Evolutionary conservation across 2,113 vertebrate genomes (phyloP).

Genomic region (crab-eating macaque (Macaca fascicularis)): T2T-MFA8v1.1 NC_088379.1:164245501-164246000

Average conservation of each 20-base stretch:
- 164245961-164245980: neutral
- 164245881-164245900: neutral
- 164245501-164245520: neutral
- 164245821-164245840: constrained; percentile 16
- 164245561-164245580: neutral
- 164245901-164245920: neutral
- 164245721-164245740: neutral
- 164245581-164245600: neutral
- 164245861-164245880: neutral
- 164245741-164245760: neutral
- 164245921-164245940: neutral
- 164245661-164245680: neutral
- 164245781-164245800: neutral
- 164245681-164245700: neutral
- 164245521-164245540: neutral
- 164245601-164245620: neutral
- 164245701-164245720: neutral
- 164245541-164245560: neutral
- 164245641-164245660: neutral
- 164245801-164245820: neutral
- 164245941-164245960: neutral
- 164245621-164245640: neutral
- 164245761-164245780: neutral
- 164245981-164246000: neutral
- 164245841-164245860: neutral